A percentile compares a stretch with the other conserved stretches of the same genome.
These are phyloP conservation scores for Pangasianodon gigas DNA, from an alignment of 2,113 vertebrate species.

Conservation along the genomic window DNA sequence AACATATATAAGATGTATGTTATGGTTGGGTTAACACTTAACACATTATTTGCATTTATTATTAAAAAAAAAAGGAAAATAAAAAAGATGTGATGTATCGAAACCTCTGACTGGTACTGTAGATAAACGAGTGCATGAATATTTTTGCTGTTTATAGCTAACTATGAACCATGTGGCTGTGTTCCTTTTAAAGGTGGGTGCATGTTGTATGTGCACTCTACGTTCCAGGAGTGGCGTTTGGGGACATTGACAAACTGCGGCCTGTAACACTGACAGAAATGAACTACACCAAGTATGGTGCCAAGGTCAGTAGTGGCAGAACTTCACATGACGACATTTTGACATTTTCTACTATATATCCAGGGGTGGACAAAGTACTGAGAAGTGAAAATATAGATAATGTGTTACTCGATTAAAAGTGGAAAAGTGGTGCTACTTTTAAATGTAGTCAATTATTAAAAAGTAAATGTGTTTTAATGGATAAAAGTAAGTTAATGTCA, in stretches of 20 bases:
- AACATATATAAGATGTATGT: neutral
- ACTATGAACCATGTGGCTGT: slow-evolving; percentile 1
- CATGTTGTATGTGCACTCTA: slow-evolving; percentile 98
- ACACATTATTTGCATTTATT: neutral
- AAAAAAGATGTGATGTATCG: too few relatives aligned
- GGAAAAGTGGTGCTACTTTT: too few relatives aligned
- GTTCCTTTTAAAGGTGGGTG: slow-evolving; percentile 83
- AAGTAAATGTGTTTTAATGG: neutral
- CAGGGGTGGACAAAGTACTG: neutral
- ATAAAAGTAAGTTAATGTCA: neutral
- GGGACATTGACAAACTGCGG: slow-evolving; percentile 95
- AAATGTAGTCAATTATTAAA: neutral
- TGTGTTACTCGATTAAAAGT: neutral
- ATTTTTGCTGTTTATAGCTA: neutral
- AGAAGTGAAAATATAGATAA: neutral
- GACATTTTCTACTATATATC: neutral
- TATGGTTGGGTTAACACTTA: too few relatives aligned
- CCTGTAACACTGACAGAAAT: slow-evolving; percentile 98
- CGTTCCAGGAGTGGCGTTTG: slow-evolving; percentile 96
- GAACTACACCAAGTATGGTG: slow-evolving; percentile 98
- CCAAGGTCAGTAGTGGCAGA: slow-evolving; percentile 82
- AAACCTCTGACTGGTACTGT: neutral
- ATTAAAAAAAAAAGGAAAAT: neutral
- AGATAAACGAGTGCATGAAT: neutral
- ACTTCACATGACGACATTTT: neutral